phyloP scores from a whole-genome alignment of 1,140 invertebrate genomes.

The Ceratina calcarata region DNA sequence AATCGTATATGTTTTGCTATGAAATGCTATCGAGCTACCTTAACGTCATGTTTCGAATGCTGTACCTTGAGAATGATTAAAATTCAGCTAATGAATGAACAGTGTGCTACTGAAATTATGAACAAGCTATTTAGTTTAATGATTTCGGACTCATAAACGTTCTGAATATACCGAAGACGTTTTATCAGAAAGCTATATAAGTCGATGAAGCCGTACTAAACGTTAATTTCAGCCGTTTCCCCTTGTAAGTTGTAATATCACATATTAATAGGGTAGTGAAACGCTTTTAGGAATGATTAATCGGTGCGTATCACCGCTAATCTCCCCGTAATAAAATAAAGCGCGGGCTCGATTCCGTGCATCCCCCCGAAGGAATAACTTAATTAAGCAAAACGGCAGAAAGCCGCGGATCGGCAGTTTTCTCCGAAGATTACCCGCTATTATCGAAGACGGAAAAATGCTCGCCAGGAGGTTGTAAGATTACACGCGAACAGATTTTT shows the following conservation, averaged over 20 bases:
- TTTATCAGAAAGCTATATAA: too few relatives aligned
- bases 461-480: background rate
- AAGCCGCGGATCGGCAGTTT: background rate
- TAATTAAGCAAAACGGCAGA: conserved; percentile 20
- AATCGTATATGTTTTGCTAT: too few relatives aligned
- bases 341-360: background rate
- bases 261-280: background rate
- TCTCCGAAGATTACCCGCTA: background rate
- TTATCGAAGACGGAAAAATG: conserved; percentile 4
- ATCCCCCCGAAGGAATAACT: background rate
- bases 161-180: too few relatives aligned
- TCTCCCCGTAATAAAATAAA: background rate
- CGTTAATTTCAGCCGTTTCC: too few relatives aligned
- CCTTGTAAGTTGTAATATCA: background rate
- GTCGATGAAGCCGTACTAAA: too few relatives aligned
- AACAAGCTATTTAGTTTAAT: too few relatives aligned
- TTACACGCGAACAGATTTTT: conserved; percentile 27
- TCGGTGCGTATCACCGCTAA: background rate
- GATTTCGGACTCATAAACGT: too few relatives aligned
- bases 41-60: too few relatives aligned
- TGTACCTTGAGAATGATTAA: too few relatives aligned
- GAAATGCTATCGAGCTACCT: too few relatives aligned
- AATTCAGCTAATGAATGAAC: too few relatives aligned
- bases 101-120: too few relatives aligned
- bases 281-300: background rate